phyloP scores from a whole-genome alignment of 2,888 invertebrate genomes.

The Cantharis nigra region DNA sequence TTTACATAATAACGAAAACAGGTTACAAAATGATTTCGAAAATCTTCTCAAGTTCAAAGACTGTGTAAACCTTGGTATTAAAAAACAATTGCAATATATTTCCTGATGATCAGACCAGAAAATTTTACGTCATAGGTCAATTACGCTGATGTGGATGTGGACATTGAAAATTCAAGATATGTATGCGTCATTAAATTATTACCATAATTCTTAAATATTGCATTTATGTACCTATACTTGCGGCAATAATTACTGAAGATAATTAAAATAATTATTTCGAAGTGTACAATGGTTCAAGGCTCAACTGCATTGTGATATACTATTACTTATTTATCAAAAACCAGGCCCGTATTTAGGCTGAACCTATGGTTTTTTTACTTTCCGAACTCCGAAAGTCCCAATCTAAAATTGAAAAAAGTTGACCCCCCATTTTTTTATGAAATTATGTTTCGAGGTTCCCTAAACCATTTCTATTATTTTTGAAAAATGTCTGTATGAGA shows the following conservation, averaged over 20 bases:
- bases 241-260: background rate
- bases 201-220: background rate
- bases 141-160: background rate
- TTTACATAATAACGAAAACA: background rate
- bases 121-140: background rate
- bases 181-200: background rate
- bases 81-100: background rate
- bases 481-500: too few relatives aligned
- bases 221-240: background rate
- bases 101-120: background rate
- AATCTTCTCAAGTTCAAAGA: background rate
- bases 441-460: too few relatives aligned
- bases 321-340: too few relatives aligned
- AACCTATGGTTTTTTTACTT: too few relatives aligned
- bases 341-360: too few relatives aligned
- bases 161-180: background rate
- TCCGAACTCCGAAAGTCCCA: too few relatives aligned
- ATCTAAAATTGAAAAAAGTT: too few relatives aligned
- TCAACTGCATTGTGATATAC: background rate
- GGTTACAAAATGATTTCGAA: background rate
- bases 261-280: background rate
- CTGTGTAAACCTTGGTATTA: background rate
- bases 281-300: background rate
- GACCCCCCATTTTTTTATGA: too few relatives aligned
- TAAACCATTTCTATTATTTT: too few relatives aligned